Evolutionary conservation across 1,140 invertebrate species (phyloP), one percentile per base, ranked within the genome.

Genomic region (Platyura marginata): DNA sequence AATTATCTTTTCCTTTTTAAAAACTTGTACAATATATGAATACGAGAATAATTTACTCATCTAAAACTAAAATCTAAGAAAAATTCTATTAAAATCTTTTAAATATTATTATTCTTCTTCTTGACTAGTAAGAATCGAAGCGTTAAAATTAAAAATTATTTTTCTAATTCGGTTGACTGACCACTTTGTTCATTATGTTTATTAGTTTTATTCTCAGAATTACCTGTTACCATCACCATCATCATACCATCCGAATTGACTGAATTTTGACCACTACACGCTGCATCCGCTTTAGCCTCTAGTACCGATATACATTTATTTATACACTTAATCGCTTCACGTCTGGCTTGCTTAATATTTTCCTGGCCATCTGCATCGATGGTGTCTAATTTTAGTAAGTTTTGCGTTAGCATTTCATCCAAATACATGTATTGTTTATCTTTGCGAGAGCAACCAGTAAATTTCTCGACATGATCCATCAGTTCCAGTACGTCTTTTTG

Each of bases 341-440:
- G 86, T n/a, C 89, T 66, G 1, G 81, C 79, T 42, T 73, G 72
- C 48, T 87, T 65, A 15, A 93, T 79, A 48, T 83, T 77, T 23
- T 89, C 83, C 50, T 82, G 77, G 0, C 85, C 84, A 41, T 87
- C 83, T 1, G 84, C 81, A 53, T 90, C 84, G 41, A 94, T 81
- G 51, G 80, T 76, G 56, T 94, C 89, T 44, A 92, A 60, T 56
- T 87, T 86, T 3, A 92, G 72, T 43, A 92, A 64, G 54, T 84
- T 81, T 40, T 87, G 71, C 2, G 87, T 92, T 19, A 94, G 61
- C 87, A 92, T 91, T 61, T 94, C 88, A 57, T 92, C 88, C 29
- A 92, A 57, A 16, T 42, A 42, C 8, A 42, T 5, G 55, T 76
- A 88, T 34, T 87, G 64, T 53, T 87, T 92, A 44, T 79, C 66